Evolutionary conservation across 2,113 vertebrate genomes (phyloP), one percentile per base, ranked within the genome.

Genomic region (Carlito syrichta): DNA sequence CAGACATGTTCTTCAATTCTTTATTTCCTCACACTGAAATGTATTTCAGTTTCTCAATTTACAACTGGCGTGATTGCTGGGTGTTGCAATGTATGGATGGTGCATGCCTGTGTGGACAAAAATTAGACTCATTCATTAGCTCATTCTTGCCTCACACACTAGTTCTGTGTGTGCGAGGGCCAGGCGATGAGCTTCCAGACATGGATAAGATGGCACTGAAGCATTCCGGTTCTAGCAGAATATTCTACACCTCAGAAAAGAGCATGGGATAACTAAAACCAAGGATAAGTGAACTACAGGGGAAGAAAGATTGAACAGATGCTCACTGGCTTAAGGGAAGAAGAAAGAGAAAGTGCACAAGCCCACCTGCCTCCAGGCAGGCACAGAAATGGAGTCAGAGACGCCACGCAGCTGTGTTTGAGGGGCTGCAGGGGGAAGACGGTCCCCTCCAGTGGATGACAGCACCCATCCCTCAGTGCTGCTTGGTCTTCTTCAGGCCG

Each of bases 121-220:
- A 78, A 68, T 43, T 17, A 25, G 13, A 60, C 89, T 92, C 10
- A 2, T 92, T 92, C 10, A 2, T 23, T 27, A 1, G 1, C 52
- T 76, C 12, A 30, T 20, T 81, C n/a, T 71, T 25, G 35, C 30
- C 16, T 25, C 38, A 32, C 2, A 9, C 58, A 25, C 3, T n/a
- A n/a, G 0, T 23, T 23, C 52, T 62, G 11, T 3, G 14, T 23
- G 50, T 25, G 50, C 45, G 1, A 12, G 54, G 20, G 4, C 22
- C 30, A 48, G 32, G 35, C 60, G 43, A 17, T 2, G 11, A 50
- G 40, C 8, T 45, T 14, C 78, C 9, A 35, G 22, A 63, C n/a
- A 85, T 17, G 48, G 50, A 16, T 7, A 10, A 20, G 32, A 56
- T 16, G 52, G 63, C 38, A 48, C 17, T n/a, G 2, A 69, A 40